Percentiles rank a stretch among this genome's conserved stretches.
These are phyloP conservation scores for Perithous albicinctus DNA, from an alignment of 2,888 invertebrate genomes.

Conservation along the genomic window DNA sequence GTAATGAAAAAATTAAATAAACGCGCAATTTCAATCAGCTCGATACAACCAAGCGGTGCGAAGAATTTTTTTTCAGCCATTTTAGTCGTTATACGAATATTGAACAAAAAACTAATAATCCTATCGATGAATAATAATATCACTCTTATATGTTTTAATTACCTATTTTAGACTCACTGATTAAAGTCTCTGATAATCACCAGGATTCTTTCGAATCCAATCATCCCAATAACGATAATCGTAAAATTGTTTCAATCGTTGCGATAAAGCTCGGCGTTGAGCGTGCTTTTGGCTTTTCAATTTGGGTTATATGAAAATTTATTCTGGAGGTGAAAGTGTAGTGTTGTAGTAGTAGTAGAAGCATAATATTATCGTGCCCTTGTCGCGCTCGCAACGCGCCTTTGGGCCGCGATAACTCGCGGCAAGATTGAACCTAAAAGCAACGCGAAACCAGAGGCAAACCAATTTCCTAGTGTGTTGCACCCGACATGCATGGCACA, in stretches of 20 bases:
- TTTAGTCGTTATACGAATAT: conserved; percentile 5
- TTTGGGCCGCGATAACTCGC: conserved; percentile 53
- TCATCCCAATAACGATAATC: conserved; percentile 38
- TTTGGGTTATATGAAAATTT: conserved; percentile 37
- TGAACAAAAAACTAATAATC: conserved; percentile 9
- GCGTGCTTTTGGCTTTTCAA: neutral
- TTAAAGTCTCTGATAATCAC: neutral
- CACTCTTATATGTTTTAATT: neutral
- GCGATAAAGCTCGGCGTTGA: neutral
- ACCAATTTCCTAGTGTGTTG: conserved; percentile 74
- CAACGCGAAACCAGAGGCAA: conserved; percentile 52
- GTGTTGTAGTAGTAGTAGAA: conserved; percentile 3
- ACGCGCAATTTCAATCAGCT: neutral
- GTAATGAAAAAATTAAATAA: conserved; percentile 39
- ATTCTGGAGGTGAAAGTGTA: conserved; percentile 43
- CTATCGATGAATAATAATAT: neutral
- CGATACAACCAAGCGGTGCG: neutral
- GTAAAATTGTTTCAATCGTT: conserved; percentile 20
- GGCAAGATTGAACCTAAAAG: conserved; percentile 58
- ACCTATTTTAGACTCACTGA: neutral
- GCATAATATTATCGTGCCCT: conserved; percentile 48
- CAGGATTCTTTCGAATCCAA: conserved; percentile 13
- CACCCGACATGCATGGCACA: conserved; percentile 73
- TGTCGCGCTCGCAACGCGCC: conserved; percentile 20
- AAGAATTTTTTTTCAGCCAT: conserved; percentile 11